These are phyloP conservation scores for Eulemur macaco DNA, from an alignment of 2,113 vertebrate genomes.

Conservation along the genomic window DNA sequence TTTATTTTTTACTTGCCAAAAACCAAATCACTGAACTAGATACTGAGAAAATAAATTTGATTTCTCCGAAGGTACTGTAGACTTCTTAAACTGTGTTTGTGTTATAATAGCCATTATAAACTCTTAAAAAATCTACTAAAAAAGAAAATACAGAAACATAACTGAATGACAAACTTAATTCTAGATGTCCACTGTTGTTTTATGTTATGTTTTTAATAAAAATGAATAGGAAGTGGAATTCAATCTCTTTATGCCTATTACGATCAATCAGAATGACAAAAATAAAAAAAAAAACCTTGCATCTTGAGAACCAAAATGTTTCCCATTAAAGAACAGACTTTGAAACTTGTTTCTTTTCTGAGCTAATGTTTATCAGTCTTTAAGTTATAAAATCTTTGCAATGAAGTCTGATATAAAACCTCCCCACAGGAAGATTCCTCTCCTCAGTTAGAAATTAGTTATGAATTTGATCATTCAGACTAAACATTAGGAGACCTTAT, in stretches of 20 bases:
- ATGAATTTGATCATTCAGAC: slow-evolving; percentile 38
- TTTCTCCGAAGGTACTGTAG: neutral
- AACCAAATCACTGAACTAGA: slow-evolving; percentile 37
- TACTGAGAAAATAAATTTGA: slow-evolving; percentile 32
- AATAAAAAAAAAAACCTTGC: slow-evolving; percentile 1
- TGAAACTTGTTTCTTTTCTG: slow-evolving; percentile 27
- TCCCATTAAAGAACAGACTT: neutral
- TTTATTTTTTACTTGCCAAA: slow-evolving; percentile 51
- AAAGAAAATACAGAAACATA: neutral
- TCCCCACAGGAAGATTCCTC: slow-evolving; percentile 7
- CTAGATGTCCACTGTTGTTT: neutral
- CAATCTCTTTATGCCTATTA: neutral
- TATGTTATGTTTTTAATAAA: slow-evolving; percentile 21
- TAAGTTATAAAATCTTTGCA: slow-evolving; percentile 11
- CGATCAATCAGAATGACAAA: slow-evolving; percentile 16
- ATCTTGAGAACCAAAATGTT: slow-evolving; percentile 18
- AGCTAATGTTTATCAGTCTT: neutral
- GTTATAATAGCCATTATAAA: neutral
- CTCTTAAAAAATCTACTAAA: slow-evolving; percentile 7
- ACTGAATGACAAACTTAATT: slow-evolving; percentile 13
- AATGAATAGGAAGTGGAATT: neutral
- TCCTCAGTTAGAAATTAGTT: slow-evolving; percentile 36
- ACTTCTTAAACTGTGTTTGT: neutral
- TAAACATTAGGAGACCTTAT: slow-evolving; percentile 31
- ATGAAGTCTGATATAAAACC: neutral